Percentiles rank a stretch among this genome's conserved stretches.
Conservation (phyloP, 2,888 invertebrate species). For the Pachycephus smyrnensis region DNA sequence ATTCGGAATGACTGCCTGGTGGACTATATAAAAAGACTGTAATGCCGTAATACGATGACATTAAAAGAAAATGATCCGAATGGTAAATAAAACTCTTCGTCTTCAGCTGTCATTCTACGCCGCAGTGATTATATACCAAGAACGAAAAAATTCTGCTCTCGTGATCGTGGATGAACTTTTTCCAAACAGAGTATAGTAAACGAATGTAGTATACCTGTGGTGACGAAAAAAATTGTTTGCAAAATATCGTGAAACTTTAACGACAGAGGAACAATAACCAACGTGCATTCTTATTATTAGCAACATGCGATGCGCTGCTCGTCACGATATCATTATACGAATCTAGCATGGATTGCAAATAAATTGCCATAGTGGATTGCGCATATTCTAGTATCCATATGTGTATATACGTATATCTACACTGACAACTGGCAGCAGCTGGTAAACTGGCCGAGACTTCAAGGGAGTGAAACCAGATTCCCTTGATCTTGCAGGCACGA, state of each 20-base stretch:
- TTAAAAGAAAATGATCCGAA: background rate
- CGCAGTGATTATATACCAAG: background rate
- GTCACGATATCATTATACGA: background rate
- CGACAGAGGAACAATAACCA: background rate
- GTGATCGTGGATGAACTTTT: background rate
- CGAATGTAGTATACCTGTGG: background rate
- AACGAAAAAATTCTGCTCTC: background rate
- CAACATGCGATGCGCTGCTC: background rate
- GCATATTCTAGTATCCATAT: background rate
- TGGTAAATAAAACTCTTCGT: background rate
- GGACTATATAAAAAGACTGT: background rate
- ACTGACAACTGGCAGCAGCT: too few relatives aligned
- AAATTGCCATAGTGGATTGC: background rate
- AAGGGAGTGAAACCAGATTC: slow-evolving; percentile 46
- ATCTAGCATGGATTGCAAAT: background rate
- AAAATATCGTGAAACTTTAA: background rate
- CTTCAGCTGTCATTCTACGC: background rate
- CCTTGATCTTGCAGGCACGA: slow-evolving; percentile 52
- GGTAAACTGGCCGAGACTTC: background rate
- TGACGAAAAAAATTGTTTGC: background rate
- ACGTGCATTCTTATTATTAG: background rate
- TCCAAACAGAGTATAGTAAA: background rate
- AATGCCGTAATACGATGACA: background rate
- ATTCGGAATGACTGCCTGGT: background rate
- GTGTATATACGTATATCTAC: background rate